phyloP scores from a whole-genome alignment of 2,113 vertebrate species.

The Himantopus leucocephalus region DNA sequence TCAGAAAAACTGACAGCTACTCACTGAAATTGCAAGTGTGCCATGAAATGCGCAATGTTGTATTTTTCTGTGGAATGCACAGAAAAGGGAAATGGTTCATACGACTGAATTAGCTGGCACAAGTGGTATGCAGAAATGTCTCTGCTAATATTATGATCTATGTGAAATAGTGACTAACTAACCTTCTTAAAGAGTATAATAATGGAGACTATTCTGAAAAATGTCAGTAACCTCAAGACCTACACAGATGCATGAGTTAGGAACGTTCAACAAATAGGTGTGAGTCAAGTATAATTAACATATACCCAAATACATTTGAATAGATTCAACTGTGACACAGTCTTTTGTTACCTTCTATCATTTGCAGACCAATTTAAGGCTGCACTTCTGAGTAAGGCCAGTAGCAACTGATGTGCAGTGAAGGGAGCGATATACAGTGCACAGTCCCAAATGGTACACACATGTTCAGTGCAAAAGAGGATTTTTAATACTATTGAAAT shows the following conservation, averaged over 20 bases:
- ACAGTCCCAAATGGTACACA: constrained; percentile 44
- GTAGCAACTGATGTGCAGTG: constrained; percentile 21
- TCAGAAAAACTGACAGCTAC: constrained; percentile 25
- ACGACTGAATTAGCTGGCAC: constrained; percentile 16
- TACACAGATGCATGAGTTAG: background rate
- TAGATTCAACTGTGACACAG: background rate
- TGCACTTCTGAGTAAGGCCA: constrained; percentile 24
- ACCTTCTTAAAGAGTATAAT: background rate
- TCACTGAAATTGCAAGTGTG: constrained; percentile 4
- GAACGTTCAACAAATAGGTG: background rate
- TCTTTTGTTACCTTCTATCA: background rate
- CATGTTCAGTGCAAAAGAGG: constrained; percentile 19
- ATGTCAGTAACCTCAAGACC: background rate
- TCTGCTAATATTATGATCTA: background rate
- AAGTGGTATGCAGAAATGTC: background rate
- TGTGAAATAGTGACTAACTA: background rate
- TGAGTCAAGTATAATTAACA: constrained; percentile 5
- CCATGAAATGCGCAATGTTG: background rate
- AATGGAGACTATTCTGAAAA: background rate
- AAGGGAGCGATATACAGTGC: background rate
- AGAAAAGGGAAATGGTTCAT: background rate
- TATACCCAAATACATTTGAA: background rate
- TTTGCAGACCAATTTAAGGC: constrained; percentile 15
- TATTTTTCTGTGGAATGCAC: background rate
- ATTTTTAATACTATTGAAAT: constrained; percentile 33